Percentiles rank a stretch among this genome's conserved stretches.
phyloP scores from a whole-genome alignment of 2,113 vertebrate species.

The Podocnemis expansa region DNA sequence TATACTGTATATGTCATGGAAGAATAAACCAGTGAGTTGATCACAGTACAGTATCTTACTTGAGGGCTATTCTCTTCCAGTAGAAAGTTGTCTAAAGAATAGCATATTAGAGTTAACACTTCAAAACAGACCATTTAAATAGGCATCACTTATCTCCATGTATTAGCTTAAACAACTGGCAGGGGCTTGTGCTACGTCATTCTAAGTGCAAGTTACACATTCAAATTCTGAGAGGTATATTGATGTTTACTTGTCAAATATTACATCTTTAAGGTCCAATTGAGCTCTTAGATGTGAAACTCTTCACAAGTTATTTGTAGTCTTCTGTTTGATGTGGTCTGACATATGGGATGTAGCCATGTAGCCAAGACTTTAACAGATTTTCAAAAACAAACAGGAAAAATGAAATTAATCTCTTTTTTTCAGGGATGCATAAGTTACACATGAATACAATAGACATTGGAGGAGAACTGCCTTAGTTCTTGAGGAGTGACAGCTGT shows the following conservation, averaged over 20 bases:
- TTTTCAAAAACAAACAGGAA: conserved; percentile 2
- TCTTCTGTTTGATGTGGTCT: background rate
- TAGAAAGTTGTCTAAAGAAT: background rate
- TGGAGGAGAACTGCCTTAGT: background rate
- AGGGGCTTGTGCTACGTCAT: no score
- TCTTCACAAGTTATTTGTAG: background rate
- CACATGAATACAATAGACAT: background rate
- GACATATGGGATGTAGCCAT: background rate
- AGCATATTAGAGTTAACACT: background rate
- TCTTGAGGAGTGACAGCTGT: background rate
- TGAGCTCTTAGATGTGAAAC: background rate
- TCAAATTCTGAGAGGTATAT: background rate
- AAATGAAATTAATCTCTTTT: background rate
- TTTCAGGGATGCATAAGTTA: background rate
- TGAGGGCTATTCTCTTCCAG: background rate
- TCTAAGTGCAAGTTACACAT: background rate
- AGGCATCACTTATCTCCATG: background rate
- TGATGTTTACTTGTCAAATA: background rate
- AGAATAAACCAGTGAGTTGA: background rate
- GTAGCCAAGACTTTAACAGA: background rate
- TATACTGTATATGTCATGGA: background rate
- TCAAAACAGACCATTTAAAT: background rate
- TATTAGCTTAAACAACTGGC: background rate
- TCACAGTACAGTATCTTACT: background rate
- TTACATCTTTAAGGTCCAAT: background rate